Evolutionary conservation across 2,113 vertebrate species (phyloP).

Genomic region (Cyprinodon brontotheroides): DNA sequence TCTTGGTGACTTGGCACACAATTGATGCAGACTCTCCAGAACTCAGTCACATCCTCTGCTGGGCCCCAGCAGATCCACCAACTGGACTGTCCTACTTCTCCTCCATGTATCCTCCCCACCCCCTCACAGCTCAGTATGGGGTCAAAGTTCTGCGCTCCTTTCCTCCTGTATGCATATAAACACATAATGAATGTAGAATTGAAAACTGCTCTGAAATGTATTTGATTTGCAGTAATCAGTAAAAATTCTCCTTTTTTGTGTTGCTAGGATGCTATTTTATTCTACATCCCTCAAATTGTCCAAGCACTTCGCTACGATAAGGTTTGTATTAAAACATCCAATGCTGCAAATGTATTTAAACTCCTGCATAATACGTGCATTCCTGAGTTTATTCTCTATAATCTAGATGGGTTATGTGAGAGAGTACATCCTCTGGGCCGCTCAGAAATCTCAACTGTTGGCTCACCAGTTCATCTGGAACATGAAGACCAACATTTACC

Average conservation of each 20-base stretch:
- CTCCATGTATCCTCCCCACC: conserved; percentile 96
- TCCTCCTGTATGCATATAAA: conserved; percentile 84
- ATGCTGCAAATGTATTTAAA: neutral
- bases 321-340: conserved; percentile 73
- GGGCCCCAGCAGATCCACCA: conserved; percentile 94
- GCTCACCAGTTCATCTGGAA: conserved; percentile 99
- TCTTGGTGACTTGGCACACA: conserved; percentile 96
- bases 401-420: conserved; percentile 95
- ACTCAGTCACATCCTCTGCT: conserved; percentile 93
- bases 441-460: conserved; percentile 93
- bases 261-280: conserved; percentile 93
- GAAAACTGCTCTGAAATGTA: neutral
- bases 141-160: conserved; percentile 97
- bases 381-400: neutral
- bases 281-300: conserved; percentile 98
- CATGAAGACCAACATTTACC: conserved; percentile 96
- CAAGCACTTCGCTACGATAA: conserved; percentile 97
- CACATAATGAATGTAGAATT: neutral
- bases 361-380: neutral
- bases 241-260: neutral
- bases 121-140: conserved; percentile 94
- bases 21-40: conserved; percentile 96
- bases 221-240: neutral
- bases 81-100: conserved; percentile 98
- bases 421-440: conserved; percentile 96